Conservation (phyloP, 2,113 vertebrate genomes). For the Corvus cornix region DNA sequence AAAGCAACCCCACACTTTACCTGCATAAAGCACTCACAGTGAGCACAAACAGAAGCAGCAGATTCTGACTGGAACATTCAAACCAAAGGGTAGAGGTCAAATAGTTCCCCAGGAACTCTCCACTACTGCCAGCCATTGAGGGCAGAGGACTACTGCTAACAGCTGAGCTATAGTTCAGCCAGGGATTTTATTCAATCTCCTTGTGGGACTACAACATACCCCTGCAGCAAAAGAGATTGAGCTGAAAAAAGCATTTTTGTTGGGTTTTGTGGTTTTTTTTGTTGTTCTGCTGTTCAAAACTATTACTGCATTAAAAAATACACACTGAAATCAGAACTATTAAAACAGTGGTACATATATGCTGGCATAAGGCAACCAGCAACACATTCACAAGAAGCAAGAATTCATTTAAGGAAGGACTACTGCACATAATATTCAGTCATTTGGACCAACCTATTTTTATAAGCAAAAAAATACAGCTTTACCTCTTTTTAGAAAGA, state of each 20-base stretch:
- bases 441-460: constrained; percentile 3
- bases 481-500: background rate
- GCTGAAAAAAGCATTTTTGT: constrained; percentile 40
- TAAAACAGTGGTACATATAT: background rate
- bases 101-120: constrained; percentile 64
- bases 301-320: constrained; percentile 25
- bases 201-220: constrained; percentile 65
- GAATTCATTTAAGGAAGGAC: background rate
- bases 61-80: constrained; percentile 66
- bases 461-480: background rate
- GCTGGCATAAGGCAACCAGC: background rate
- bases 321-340: constrained; percentile 10
- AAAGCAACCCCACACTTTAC: constrained; percentile 65
- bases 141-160: constrained; percentile 64
- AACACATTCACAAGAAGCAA: background rate
- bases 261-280: background rate
- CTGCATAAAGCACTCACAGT: constrained; percentile 66
- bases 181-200: constrained; percentile 63
- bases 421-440: background rate
- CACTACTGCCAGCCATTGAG: constrained; percentile 66
- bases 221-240: constrained; percentile 67
- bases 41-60: constrained; percentile 67
- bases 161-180: constrained; percentile 67
- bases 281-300: constrained; percentile 8
- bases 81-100: constrained; percentile 59